phyloP scores from a whole-genome alignment of 2,888 invertebrate species.

The Hemicrepidius hirtus region DNA sequence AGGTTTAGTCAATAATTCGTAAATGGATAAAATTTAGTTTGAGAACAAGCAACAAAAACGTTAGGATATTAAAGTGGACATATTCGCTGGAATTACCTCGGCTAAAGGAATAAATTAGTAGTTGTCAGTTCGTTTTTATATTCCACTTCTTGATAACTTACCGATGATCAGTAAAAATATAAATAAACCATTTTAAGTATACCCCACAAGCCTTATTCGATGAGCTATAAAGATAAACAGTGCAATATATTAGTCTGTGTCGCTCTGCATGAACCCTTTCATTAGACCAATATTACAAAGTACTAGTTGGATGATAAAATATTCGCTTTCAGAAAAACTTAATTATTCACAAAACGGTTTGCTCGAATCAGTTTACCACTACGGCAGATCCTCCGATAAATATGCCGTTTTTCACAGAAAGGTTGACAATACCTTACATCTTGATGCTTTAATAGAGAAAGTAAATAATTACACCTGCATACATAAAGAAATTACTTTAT shows the following conservation, averaged over 20 bases:
- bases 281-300: constrained; percentile 53
- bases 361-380: constrained; percentile 14
- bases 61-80: background rate
- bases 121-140: constrained; percentile 32
- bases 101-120: constrained; percentile 29
- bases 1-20: constrained; percentile 1
- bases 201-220: constrained; percentile 36
- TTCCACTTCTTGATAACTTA: constrained; percentile 34
- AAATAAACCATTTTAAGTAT: constrained; percentile 35
- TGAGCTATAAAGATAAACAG: constrained; percentile 61
- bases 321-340: constrained; percentile 45
- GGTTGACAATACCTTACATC: constrained; percentile 14
- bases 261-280: constrained; percentile 59
- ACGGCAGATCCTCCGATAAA: constrained; percentile 20
- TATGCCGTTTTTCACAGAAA: constrained; percentile 19
- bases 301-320: constrained; percentile 35
- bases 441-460: constrained; percentile 10
- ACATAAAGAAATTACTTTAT: constrained; percentile 25
- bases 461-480: constrained; percentile 13
- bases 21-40: background rate
- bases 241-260: constrained; percentile 61
- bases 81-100: background rate
- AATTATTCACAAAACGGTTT: constrained; percentile 42
- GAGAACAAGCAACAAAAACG: background rate
- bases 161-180: constrained; percentile 45